Conservation (phyloP, 2,113 vertebrate species). For the Barnardius zonarius region DNA sequence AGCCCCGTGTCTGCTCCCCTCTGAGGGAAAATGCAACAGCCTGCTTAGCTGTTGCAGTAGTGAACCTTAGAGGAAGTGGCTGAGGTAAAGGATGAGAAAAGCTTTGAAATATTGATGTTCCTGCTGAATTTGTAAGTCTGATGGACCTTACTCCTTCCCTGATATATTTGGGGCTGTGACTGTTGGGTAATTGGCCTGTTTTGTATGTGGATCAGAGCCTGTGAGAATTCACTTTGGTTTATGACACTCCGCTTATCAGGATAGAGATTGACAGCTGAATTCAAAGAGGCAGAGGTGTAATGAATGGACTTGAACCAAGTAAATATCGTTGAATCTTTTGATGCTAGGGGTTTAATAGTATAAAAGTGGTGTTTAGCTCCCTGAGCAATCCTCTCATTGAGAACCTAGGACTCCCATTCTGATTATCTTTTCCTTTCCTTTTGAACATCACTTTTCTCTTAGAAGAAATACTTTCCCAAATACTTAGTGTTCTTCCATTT, state of each 20-base stretch:
- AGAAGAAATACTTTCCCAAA: not conserved
- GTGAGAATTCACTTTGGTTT: not conserved
- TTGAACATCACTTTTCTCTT: not conserved
- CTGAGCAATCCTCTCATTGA: not conserved
- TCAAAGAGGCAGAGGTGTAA: not conserved
- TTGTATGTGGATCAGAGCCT: not conserved
- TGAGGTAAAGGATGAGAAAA: not conserved
- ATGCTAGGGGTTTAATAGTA: not conserved
- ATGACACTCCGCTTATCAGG: not conserved
- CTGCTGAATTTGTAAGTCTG: not conserved
- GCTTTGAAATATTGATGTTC: not conserved
- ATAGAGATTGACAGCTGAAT: not conserved
- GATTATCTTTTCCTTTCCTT: not conserved
- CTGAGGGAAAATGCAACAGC: too few species aligned
- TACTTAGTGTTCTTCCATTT: not conserved
- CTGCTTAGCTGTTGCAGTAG: not conserved
- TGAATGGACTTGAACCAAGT: not conserved
- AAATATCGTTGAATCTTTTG: not conserved
- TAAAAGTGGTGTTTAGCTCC: not conserved
- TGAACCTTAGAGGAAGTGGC: not conserved
- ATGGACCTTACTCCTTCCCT: not conserved
- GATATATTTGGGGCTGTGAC: not conserved
- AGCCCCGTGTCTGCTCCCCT: fast-evolving
- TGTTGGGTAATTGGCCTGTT: not conserved
- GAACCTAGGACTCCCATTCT: not conserved